These are phyloP conservation scores for Lycaena phlaeas DNA, from an alignment of 2,888 invertebrate species.

Conservation along the genomic window DNA sequence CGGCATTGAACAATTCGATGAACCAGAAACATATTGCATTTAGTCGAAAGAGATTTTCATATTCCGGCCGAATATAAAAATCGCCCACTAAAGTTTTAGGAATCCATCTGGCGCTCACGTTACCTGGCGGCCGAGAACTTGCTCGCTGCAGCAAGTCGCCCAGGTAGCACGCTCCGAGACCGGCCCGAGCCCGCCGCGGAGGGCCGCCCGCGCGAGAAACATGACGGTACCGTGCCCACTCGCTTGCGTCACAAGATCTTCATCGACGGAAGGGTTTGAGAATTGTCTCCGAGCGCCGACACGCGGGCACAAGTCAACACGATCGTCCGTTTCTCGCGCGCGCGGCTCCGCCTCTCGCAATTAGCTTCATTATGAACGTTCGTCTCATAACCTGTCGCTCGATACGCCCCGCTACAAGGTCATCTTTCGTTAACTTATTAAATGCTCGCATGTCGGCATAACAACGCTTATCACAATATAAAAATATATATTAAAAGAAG, in stretches of 20 bases:
- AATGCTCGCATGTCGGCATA: slow-evolving; percentile 69
- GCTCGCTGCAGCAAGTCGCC: slow-evolving; percentile 66
- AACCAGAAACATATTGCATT: slow-evolving; percentile 37
- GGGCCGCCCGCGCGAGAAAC: background rate
- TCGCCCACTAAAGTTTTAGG: slow-evolving; percentile 59
- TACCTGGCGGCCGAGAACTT: slow-evolving; percentile 62
- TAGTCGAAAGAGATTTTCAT: slow-evolving; percentile 69
- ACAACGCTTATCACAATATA: slow-evolving; percentile 72
- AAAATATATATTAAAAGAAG: slow-evolving; percentile 71
- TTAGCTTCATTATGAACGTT: background rate
- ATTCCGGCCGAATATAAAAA: slow-evolving; percentile 60
- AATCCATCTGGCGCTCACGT: slow-evolving; percentile 44
- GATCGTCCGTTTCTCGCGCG: background rate
- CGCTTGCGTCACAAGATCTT: too few relatives aligned
- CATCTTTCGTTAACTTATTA: slow-evolving; percentile 60
- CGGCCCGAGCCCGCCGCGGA: slow-evolving; percentile 20
- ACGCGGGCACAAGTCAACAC: background rate
- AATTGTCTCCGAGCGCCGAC: too few relatives aligned
- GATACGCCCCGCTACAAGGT: slow-evolving; percentile 45
- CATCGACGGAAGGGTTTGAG: too few relatives aligned
- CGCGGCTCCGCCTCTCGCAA: background rate
- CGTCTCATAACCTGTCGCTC: slow-evolving; percentile 23
- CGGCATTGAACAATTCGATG: slow-evolving; percentile 14
- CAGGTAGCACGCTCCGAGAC: slow-evolving; percentile 38
- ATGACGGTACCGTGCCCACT: too few relatives aligned